Percentiles rank a stretch among this genome's conserved stretches.
Evolutionary conservation across 2,888 invertebrate species (phyloP).

Genomic region (Ichneumoninae sp.): DNA sequence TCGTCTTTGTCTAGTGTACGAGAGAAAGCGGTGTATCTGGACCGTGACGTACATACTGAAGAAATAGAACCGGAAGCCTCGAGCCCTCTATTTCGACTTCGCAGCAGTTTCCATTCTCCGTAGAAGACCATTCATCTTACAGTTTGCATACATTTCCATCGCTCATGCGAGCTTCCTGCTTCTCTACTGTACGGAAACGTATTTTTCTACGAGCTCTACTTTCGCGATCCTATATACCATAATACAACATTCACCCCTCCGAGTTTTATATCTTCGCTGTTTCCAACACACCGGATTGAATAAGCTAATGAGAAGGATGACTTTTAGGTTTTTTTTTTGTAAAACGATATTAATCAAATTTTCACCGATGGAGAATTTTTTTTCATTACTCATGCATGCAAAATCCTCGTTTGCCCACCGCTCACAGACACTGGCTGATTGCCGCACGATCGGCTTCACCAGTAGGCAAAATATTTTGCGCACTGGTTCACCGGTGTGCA

Average conservation of each 20-base stretch:
- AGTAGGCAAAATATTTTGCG: no score
- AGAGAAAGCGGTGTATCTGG: not conserved
- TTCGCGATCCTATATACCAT: not conserved
- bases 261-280: not conserved
- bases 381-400: not conserved
- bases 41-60: not conserved
- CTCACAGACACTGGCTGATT: no score
- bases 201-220: slow-evolving; percentile 37
- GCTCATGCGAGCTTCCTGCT: slow-evolving; percentile 39
- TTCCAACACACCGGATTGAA: slow-evolving; percentile 2
- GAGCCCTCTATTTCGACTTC: slow-evolving; percentile 28
- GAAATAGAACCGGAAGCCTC: slow-evolving; percentile 21
- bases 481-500: no score
- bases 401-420: no score
- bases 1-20: not conserved
- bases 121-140: slow-evolving; percentile 52
- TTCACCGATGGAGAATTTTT: not conserved
- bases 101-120: slow-evolving; percentile 9
- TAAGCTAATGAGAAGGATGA: slow-evolving; percentile 28
- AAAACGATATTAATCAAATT: slow-evolving; percentile 3
- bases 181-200: slow-evolving; percentile 14
- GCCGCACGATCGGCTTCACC: no score
- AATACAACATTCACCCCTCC: not conserved
- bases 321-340: slow-evolving; percentile 27
- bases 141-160: slow-evolving; percentile 56